Evolutionary conservation across 2,113 vertebrate species (phyloP), one percentile per base, ranked within the genome.

Genomic region (Sylvia atricapilla): DNA sequence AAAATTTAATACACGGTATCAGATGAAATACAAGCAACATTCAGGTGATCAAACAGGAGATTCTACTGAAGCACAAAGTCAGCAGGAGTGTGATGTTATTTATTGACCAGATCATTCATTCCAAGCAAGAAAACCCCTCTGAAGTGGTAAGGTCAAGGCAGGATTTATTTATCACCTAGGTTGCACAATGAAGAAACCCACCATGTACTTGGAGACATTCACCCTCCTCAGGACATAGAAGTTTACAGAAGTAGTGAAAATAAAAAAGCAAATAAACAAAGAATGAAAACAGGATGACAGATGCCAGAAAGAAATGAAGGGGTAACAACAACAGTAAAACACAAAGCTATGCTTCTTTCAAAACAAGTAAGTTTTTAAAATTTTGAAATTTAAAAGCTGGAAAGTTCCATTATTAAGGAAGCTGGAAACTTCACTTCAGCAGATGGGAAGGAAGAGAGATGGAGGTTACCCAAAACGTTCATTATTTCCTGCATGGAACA

Each of bases 221-320:
- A 15, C 2, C 6, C 18, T 56, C 28, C 31, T 35, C 22, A 39
- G 18, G 41, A 74, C 19, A 9, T 0, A 15, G 0, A 59, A 12
- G 6, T 21, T 83, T 30, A 55, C 10, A 76, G 28, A 76, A 39
- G n/a, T 0, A 64, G 19, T 39, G n/a, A 78, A 67, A 79, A 88
- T 11, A 15, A 69, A 68, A 67, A 37, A 55, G 8, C 5, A 67
- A 78, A 25, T 30, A 89, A 72, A 56, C 9, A 46, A 47, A 72
- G n/a, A 67, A 77, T 30, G 10, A 44, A 47, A 80, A 47, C 9
- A 60, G 14, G 27, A 41, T 59, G 31, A n/a, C 28, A 77, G 72
- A 55, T 24, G 10, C 15, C 68, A 78, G 59, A 44, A 68, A 31
- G 10, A 80, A 43, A 43, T 2, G 0, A 87, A 74, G 18, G 2